These are phyloP conservation scores for Lasioglossum zephyrum DNA, from an alignment of 2,888 invertebrate genomes.

Conservation along the genomic window DNA sequence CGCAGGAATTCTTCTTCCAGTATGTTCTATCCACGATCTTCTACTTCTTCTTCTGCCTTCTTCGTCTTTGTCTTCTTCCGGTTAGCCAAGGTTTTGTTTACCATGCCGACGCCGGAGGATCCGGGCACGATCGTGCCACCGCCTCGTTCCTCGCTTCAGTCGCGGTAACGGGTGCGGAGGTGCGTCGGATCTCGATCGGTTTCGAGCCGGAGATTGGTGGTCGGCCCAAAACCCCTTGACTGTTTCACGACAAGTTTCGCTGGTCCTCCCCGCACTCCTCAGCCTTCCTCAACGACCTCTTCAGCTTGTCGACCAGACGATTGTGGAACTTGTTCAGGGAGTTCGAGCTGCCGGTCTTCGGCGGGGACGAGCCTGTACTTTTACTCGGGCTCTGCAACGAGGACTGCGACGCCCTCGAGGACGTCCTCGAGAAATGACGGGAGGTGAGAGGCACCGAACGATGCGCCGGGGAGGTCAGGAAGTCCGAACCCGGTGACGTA, in stretches of 20 bases:
- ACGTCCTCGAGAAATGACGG: constrained; percentile 87
- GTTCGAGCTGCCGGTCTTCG: constrained; percentile 86
- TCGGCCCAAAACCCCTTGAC: constrained; percentile 81
- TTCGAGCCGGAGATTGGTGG: constrained; percentile 81
- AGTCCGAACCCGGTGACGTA: constrained; percentile 88
- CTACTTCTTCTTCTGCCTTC: neutral
- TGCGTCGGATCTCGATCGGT: constrained; percentile 82
- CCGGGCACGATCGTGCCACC: constrained; percentile 79
- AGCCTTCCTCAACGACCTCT: constrained; percentile 88
- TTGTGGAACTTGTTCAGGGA: constrained; percentile 92
- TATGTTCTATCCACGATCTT: neutral
- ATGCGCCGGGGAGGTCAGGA: constrained; percentile 86
- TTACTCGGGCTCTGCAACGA: constrained; percentile 89
- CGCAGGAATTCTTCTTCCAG: neutral
- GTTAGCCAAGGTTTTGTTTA: constrained; percentile 50
- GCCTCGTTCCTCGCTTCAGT: constrained; percentile 58
- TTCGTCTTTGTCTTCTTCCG: neutral
- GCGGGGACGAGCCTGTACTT: constrained; percentile 88
- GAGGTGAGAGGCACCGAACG: constrained; percentile 89
- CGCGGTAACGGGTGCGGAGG: constrained; percentile 77
- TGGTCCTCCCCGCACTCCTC: constrained; percentile 86
- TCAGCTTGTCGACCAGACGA: constrained; percentile 91
- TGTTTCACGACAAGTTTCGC: constrained; percentile 83
- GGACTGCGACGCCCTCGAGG: constrained; percentile 88
- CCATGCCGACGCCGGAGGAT: constrained; percentile 77